These are phyloP conservation scores for Cardiocondyla obscurior DNA, from an alignment of 1,140 invertebrate species.

Conservation along the genomic window DNA sequence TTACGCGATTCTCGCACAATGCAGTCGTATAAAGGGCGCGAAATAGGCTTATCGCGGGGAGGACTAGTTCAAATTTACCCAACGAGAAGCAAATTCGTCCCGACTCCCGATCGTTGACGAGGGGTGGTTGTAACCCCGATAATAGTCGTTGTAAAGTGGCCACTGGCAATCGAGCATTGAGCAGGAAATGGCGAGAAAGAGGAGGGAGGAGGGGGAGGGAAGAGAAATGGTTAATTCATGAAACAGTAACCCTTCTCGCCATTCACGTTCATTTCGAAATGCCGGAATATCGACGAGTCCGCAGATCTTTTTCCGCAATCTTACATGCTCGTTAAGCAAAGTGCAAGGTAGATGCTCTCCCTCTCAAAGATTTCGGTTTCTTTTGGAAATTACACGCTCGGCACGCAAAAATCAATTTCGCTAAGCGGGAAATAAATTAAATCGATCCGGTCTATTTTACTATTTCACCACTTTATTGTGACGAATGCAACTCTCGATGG, in stretches of 20 bases:
- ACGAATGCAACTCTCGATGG: neutral
- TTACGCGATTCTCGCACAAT: neutral
- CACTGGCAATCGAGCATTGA: conserved; percentile 37
- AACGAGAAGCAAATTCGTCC: conserved; percentile 38
- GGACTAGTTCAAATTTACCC: conserved; percentile 44
- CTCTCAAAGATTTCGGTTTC: neutral
- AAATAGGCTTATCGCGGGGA: conserved; percentile 35
- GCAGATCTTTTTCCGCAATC: conserved; percentile 19
- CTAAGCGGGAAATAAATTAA: neutral
- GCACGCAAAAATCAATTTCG: neutral
- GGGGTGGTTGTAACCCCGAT: conserved; percentile 48
- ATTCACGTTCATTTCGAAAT: conserved; percentile 47
- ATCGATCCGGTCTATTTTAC: neutral
- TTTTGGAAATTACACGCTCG: neutral
- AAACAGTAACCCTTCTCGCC: conserved; percentile 56
- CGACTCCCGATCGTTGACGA: conserved; percentile 5
- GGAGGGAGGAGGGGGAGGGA: neutral
- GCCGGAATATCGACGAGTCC: conserved; percentile 64
- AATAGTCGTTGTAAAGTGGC: conserved; percentile 63
- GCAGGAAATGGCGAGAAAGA: conserved; percentile 1
- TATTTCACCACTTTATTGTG: conserved; percentile 11
- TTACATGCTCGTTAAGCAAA: neutral
- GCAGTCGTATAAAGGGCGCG: conserved; percentile 9
- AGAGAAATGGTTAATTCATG: conserved; percentile 74
- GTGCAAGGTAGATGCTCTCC: neutral